Evolutionary conservation across 2,888 invertebrate species (phyloP).

Genomic region (Dinocampus coccinellae): DNA sequence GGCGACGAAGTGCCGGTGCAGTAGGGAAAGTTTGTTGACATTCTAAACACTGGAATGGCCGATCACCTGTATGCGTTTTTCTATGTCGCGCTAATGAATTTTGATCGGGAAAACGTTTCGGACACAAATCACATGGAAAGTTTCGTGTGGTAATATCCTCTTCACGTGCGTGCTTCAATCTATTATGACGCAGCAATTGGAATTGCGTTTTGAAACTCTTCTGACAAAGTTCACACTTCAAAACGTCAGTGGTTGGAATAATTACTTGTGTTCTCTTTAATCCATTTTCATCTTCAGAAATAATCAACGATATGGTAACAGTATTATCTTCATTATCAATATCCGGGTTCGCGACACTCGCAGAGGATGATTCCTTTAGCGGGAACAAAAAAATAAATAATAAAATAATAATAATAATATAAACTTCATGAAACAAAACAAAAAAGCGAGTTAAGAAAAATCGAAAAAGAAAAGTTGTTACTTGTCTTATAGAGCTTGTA

Average conservation of each 20-base stretch:
- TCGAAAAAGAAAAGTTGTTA: conserved; percentile 33
- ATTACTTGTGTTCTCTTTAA: conserved; percentile 69
- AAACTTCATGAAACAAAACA: conserved; percentile 3
- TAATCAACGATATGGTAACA: conserved; percentile 68
- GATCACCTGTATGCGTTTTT: conserved; percentile 63
- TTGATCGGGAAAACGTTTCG: conserved; percentile 67
- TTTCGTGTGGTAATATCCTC: conserved; percentile 67
- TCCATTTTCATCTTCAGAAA: conserved; percentile 69
- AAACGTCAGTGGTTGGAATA: conserved; percentile 66
- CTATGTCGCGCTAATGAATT: conserved; percentile 65
- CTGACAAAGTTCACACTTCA: conserved; percentile 70
- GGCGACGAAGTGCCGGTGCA: conserved; percentile 67
- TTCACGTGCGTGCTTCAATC: conserved; percentile 66
- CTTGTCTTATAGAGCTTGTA: conserved; percentile 49
- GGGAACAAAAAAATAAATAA: conserved; percentile 16
- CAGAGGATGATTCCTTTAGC: conserved; percentile 49
- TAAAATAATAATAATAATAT: conserved; percentile 11
- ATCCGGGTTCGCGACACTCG: conserved; percentile 51
- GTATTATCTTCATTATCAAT: conserved; percentile 66
- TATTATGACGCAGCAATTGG: conserved; percentile 66
- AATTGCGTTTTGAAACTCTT: conserved; percentile 70
- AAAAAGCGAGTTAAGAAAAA: not conserved
- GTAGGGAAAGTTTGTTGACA: conserved; percentile 69
- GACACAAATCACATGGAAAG: conserved; percentile 67
- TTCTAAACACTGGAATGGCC: conserved; percentile 66